A percentile compares a stretch with the other conserved stretches of the same genome.
Conservation (phyloP, 2,888 invertebrate genomes). For the Brenthis ino region DNA sequence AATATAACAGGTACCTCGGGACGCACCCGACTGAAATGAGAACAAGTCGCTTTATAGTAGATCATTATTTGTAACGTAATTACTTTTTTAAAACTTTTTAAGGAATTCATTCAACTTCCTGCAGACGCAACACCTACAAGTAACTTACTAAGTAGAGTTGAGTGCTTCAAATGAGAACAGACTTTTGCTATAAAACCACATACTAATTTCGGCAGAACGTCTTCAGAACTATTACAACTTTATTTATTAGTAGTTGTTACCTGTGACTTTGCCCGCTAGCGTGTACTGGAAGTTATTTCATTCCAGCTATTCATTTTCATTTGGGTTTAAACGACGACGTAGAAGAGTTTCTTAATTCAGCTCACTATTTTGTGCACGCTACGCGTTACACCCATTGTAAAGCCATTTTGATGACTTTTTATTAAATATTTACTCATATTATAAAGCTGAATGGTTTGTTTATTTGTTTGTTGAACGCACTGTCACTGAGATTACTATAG, state of each 20-base stretch:
- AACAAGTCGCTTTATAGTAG: no score
- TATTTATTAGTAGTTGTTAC: neutral
- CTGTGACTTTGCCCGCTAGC: neutral
- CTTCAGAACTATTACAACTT: constrained; percentile 14
- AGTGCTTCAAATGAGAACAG: constrained; percentile 9
- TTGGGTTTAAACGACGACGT: no score
- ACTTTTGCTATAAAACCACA: constrained; percentile 5
- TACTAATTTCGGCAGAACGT: constrained; percentile 12
- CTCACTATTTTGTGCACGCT: no score
- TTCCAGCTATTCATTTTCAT: neutral
- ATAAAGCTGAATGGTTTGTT: no score
- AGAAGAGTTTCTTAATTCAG: no score
- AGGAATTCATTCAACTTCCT: constrained; percentile 9
- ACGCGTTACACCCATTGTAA: no score
- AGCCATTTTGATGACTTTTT: no score
- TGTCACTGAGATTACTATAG: no score
- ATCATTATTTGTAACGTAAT: neutral
- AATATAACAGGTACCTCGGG: no score
- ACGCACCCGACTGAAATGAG: no score
- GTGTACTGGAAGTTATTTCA: neutral
- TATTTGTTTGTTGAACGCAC: no score
- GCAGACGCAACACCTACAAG: constrained; percentile 2
- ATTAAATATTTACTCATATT: no score
- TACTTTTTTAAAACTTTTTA: constrained; percentile 1
- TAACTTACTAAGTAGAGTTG: constrained; percentile 13